Evolutionary conservation across 2,888 invertebrate genomes (phyloP).

Genomic region (Philhelius pedissequus): DNA sequence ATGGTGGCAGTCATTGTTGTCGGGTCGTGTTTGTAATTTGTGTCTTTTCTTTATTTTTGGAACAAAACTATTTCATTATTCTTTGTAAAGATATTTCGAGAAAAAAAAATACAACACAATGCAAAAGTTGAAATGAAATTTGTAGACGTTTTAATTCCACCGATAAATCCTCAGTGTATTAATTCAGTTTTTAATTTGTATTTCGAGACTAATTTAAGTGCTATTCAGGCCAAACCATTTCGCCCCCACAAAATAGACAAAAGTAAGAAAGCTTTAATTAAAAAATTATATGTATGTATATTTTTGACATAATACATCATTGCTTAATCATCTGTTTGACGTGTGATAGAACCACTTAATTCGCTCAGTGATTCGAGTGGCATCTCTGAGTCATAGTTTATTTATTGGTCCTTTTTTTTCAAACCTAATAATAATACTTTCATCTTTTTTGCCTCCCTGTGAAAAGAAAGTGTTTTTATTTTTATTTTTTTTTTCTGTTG

Average conservation of each 20-base stretch:
- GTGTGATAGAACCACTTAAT: conserved; percentile 17
- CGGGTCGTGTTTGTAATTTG: conserved; percentile 49
- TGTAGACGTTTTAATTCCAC: not conserved
- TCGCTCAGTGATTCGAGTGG: conserved; percentile 2
- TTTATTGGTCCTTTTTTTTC: conserved; percentile 6
- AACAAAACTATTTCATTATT: not conserved
- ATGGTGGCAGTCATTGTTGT: conserved; percentile 53
- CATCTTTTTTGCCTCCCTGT: not conserved
- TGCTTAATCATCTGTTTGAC: conserved; percentile 42
- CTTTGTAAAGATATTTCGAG: not conserved
- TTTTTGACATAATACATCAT: conserved; percentile 14
- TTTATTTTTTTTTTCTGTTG: too few species aligned
- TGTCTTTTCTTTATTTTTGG: not conserved
- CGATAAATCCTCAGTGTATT: conserved; percentile 5
- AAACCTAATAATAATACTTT: not conserved
- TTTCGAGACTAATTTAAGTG: not conserved
- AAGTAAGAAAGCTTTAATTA: conserved; percentile 33
- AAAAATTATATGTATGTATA: not conserved
- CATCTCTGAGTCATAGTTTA: conserved; percentile 29
- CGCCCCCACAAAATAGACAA: not conserved
- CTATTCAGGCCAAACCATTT: not conserved
- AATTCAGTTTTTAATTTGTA: not conserved
- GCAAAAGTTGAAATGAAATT: not conserved
- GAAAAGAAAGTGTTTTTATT: conserved; percentile 21
- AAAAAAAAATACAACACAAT: not conserved